Evolutionary conservation across 2,113 vertebrate species (phyloP).

Genomic region (Dicrurus megarhynchus): DNA sequence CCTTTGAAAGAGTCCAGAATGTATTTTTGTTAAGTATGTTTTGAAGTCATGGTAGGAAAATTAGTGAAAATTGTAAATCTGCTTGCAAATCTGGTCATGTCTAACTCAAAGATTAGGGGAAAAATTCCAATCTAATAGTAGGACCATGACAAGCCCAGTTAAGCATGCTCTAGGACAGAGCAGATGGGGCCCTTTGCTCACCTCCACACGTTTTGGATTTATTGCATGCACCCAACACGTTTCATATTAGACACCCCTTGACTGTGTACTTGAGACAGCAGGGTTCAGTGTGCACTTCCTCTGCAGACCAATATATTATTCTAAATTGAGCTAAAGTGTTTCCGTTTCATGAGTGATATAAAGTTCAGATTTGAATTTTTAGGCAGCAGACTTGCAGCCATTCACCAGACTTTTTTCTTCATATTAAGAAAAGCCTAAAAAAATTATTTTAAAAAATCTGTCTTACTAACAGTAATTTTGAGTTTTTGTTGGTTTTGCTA

Average conservation of each 20-base stretch:
- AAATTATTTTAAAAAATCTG: not conserved
- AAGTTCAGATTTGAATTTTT: constrained; percentile 68
- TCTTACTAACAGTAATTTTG: not conserved
- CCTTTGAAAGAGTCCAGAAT: constrained; percentile 67
- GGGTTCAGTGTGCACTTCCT: constrained; percentile 71
- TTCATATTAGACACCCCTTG: constrained; percentile 73
- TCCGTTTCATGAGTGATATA: constrained; percentile 64
- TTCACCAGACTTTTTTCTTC: not conserved
- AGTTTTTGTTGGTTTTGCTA: not conserved
- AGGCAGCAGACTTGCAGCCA: not conserved
- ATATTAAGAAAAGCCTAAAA: not conserved
- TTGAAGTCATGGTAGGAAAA: constrained; percentile 76
- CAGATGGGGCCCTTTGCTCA: constrained; percentile 59
- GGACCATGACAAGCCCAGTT: constrained; percentile 71
- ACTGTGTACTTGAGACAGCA: constrained; percentile 70
- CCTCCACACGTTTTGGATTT: constrained; percentile 66
- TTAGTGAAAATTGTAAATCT: constrained; percentile 78
- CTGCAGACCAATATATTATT: constrained; percentile 77
- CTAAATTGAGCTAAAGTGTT: constrained; percentile 79
- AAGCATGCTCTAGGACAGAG: constrained; percentile 65
- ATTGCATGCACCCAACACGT: constrained; percentile 66
- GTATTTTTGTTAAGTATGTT: constrained; percentile 56
- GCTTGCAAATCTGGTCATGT: constrained; percentile 72
- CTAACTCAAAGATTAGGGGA: constrained; percentile 70
- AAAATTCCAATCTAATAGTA: constrained; percentile 73